phyloP scores from a whole-genome alignment of 2,888 invertebrate genomes.

The Hirtodrosophila trivittata region DNA sequence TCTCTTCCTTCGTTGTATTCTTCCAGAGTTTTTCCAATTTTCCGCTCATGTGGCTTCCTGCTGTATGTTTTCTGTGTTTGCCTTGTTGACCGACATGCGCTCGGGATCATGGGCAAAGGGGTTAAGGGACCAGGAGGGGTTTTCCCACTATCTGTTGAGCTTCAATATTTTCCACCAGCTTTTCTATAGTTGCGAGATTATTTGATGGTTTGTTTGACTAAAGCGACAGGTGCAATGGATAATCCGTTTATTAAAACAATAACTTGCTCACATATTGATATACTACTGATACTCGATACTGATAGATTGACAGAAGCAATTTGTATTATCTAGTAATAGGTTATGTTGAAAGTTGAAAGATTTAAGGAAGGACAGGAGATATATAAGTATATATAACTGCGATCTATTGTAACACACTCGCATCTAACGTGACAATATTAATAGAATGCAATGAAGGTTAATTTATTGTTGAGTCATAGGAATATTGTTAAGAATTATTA shows the following conservation, averaged over 20 bases:
- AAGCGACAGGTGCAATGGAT: constrained; percentile 44
- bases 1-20: constrained; percentile 38
- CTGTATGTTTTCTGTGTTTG: constrained; percentile 37
- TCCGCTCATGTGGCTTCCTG: constrained; percentile 73
- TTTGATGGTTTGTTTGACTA: constrained; percentile 57
- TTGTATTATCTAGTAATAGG: too few relatives aligned
- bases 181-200: constrained; percentile 52
- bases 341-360: too few relatives aligned
- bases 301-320: neutral
- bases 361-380: too few relatives aligned
- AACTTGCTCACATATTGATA: constrained; percentile 21
- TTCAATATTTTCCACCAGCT: constrained; percentile 33
- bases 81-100: constrained; percentile 49
- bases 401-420: too few relatives aligned
- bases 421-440: too few relatives aligned
- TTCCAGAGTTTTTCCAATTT: constrained; percentile 68
- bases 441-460: too few relatives aligned
- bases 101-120: constrained; percentile 11
- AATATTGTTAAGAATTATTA: too few relatives aligned
- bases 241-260: constrained; percentile 18
- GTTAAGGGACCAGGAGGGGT: constrained; percentile 25
- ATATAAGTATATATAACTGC: too few relatives aligned
- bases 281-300: neutral
- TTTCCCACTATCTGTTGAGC: constrained; percentile 51
- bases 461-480: too few relatives aligned